Evolutionary conservation across 2,113 vertebrate species (phyloP).

Genomic region (Channa argus): DNA sequence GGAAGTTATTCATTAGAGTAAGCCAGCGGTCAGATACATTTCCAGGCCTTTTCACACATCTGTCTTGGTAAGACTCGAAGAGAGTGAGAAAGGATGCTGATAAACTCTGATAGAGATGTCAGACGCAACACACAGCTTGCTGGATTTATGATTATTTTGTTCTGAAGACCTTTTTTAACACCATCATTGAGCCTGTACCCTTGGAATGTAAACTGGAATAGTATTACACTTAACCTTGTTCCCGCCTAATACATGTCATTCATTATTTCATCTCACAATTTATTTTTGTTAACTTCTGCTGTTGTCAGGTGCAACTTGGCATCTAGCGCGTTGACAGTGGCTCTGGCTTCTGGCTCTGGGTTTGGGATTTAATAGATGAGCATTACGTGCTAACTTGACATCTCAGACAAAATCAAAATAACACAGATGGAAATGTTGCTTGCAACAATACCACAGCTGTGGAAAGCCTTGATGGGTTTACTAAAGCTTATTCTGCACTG

Average conservation of each 20-base stretch:
- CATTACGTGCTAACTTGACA: slow-evolving; percentile 13
- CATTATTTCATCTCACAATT: slow-evolving; percentile 65
- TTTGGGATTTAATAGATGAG: slow-evolving; percentile 37
- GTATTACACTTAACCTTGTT: slow-evolving; percentile 75
- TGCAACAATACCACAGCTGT: background rate
- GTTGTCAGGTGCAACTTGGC: slow-evolving; percentile 37
- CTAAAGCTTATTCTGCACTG: slow-evolving; percentile 41
- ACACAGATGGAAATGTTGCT: slow-evolving; percentile 12
- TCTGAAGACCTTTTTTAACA: slow-evolving; percentile 96
- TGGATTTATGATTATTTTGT: slow-evolving; percentile 99
- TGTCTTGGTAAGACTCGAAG: slow-evolving; percentile 97
- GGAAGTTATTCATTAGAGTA: slow-evolving; percentile 99
- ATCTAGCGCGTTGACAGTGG: background rate
- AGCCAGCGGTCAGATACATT: slow-evolving; percentile 99
- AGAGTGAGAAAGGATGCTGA: slow-evolving; percentile 98
- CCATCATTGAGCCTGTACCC: slow-evolving; percentile 84
- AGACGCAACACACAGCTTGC: slow-evolving; percentile 96
- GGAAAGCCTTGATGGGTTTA: slow-evolving; percentile 28
- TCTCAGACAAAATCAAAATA: slow-evolving; percentile 24
- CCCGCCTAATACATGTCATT: slow-evolving; percentile 63
- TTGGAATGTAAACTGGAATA: slow-evolving; percentile 93
- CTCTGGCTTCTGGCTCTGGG: slow-evolving; percentile 22
- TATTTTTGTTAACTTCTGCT: slow-evolving; percentile 62
- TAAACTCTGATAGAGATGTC: slow-evolving; percentile 99
- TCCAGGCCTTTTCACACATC: slow-evolving; percentile 99